phyloP scores from a whole-genome alignment of 2,797 vertebrate genomes.

The Pseudomugil tenellus region DNA sequence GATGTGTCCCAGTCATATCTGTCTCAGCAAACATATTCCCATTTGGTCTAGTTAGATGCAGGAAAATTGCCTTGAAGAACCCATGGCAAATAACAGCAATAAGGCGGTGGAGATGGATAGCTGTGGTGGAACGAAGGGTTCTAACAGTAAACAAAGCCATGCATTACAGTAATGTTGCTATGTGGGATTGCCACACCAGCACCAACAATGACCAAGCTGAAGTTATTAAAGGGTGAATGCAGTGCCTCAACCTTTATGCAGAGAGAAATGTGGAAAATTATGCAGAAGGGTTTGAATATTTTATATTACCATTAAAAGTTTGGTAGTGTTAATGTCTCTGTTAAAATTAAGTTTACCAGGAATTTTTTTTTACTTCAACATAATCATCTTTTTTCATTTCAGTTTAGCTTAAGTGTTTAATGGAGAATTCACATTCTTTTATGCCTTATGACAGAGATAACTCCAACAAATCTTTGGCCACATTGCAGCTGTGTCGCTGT shows the following conservation, averaged over 20 bases:
- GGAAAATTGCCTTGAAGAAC: slow-evolving; percentile 89
- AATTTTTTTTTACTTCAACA: neutral
- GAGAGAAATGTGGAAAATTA: slow-evolving; percentile 27
- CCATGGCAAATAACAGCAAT: slow-evolving; percentile 87
- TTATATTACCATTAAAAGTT: slow-evolving; percentile 20
- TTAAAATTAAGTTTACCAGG: neutral
- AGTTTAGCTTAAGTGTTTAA: neutral
- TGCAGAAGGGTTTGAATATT: slow-evolving; percentile 27
- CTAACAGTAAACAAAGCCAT: slow-evolving; percentile 76
- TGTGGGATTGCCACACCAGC: slow-evolving; percentile 54
- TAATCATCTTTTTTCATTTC: neutral
- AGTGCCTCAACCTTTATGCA: slow-evolving; percentile 17
- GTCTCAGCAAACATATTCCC: slow-evolving; percentile 87
- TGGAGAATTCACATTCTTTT: neutral
- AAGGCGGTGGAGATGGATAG: slow-evolving; percentile 87
- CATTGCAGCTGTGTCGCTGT: neutral
- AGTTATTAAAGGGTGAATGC: slow-evolving; percentile 61
- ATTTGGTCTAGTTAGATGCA: slow-evolving; percentile 90
- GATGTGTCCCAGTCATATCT: slow-evolving; percentile 89
- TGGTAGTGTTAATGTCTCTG: slow-evolving; percentile 5
- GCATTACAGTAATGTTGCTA: slow-evolving; percentile 73
- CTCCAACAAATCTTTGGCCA: neutral
- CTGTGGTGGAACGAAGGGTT: slow-evolving; percentile 68
- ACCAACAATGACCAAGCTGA: slow-evolving; percentile 31
- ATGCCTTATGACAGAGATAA: neutral